Base-by-base conservation (phyloP, 2,113 vertebrate species). In the Sinocyclocheilus anophthalmus region DNA sequence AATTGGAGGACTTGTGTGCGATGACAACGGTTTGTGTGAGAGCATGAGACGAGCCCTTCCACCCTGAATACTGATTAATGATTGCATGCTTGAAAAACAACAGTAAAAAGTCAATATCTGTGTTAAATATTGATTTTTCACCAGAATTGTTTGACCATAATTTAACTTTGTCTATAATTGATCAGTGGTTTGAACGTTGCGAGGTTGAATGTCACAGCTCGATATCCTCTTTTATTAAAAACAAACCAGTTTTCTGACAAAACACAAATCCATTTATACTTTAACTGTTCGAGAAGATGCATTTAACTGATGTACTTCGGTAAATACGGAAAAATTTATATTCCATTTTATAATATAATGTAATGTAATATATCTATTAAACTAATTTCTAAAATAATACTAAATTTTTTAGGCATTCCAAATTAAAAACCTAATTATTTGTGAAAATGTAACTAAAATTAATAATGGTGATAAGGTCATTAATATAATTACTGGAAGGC, bases 11-110 rank as follows among this genome's bases (percentile, higher is more conserved):
- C 76, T 80, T 26, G 37, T 39, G 18, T 45, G 42, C 55, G 59
- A 76, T 57, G 33, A 20, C 45, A 12, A 63, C n/a, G 39, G 55
- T 59, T 78, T 48, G 37, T 76, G 45, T 57, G 33, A 33, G 72
- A 77, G 45, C 70, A 20, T 39, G 24, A 80, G 37, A 63, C 0
- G 48, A 80, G 65, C 63, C 42, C 69, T 26, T n/a, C 24, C 69
- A 81, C 48, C 77, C 39, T 33, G 63, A 45, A 67, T 48, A 67
- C 45, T 48, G 86, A 83, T 84, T 87, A 84, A 84, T 69, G 72
- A 87, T 81, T 75, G 82, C 69, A 82, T 63, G 82, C 85, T 53
- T 81, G 50, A 77, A 22, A 77, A 84, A 85, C 63, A 75, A 57
- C 76, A 59, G 76, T 42, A 59, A 45, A 70, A 79, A 59, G 63